Percentiles rank a stretch among this genome's conserved stretches.
Conservation (phyloP, 2,113 vertebrate species). For the Hippoglossus stenolepis region DNA sequence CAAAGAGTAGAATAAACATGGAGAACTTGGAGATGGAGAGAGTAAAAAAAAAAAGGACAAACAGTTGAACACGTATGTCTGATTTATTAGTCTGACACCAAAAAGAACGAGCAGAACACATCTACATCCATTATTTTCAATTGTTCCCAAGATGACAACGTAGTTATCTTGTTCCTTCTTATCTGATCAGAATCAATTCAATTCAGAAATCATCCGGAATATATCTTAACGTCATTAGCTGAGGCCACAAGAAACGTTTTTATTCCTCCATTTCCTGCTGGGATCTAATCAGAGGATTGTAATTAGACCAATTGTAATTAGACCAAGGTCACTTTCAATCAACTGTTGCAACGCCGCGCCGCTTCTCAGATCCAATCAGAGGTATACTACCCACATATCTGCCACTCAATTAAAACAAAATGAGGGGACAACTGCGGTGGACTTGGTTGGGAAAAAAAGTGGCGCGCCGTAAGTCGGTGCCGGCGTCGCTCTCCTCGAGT, state of each 20-base stretch:
- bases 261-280: constrained; percentile 62
- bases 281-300: constrained; percentile 71
- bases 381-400: constrained; percentile 44
- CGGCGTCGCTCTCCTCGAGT: constrained; percentile 39
- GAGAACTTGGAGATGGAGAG: neutral
- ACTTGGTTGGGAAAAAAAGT: constrained; percentile 26
- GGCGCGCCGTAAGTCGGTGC: constrained; percentile 40
- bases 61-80: neutral
- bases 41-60: neutral
- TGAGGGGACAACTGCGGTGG: constrained; percentile 47
- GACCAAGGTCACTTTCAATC: constrained; percentile 78
- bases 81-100: neutral
- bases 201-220: constrained; percentile 37
- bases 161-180: constrained; percentile 3
- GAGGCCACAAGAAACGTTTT: constrained; percentile 43
- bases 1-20: constrained; percentile 21
- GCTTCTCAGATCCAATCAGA: constrained; percentile 65
- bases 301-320: constrained; percentile 77
- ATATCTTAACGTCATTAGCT: constrained; percentile 38
- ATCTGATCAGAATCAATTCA: constrained; percentile 48
- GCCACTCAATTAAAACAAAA: constrained; percentile 65
- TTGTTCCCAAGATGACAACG: constrained; percentile 17
- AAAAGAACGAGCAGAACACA: neutral
- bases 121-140: constrained; percentile 25
- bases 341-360: constrained; percentile 44